A percentile compares a stretch with the other conserved stretches of the same genome.
Evolutionary conservation across 2,113 vertebrate genomes (phyloP).

Genomic region (human): DNA sequence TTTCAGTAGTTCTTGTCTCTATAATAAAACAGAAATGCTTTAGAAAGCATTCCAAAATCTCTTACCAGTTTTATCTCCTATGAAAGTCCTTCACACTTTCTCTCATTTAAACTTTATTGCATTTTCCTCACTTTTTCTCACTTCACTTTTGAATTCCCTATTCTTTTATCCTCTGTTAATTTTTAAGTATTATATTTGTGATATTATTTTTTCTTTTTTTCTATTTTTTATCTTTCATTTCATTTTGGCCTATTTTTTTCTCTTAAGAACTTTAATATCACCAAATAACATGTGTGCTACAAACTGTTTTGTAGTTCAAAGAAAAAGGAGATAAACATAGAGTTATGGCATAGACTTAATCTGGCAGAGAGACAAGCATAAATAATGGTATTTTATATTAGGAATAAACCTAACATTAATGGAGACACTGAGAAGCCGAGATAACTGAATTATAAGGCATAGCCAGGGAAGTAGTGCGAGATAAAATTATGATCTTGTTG

Average conservation of each 20-base stretch:
- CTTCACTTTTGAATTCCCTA: background rate
- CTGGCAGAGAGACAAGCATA: accelerated
- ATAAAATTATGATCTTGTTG: background rate
- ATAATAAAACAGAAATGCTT: background rate
- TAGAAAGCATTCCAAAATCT: background rate
- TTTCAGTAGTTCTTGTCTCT: background rate
- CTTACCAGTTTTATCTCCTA: background rate
- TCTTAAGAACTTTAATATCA: background rate
- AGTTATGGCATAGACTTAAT: background rate
- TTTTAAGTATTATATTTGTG: background rate
- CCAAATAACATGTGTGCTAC: background rate
- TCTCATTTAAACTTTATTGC: background rate
- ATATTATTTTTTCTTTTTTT: background rate
- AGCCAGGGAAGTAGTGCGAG: accelerated
- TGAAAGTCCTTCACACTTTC: background rate
- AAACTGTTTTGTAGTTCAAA: background rate
- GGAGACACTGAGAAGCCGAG: no score
- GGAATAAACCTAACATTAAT: background rate
- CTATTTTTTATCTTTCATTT: background rate
- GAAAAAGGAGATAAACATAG: background rate
- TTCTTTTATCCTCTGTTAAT: background rate
- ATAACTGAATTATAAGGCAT: background rate
- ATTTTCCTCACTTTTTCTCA: background rate
- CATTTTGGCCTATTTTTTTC: background rate
- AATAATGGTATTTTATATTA: background rate